Evolutionary conservation across 2,113 vertebrate genomes (phyloP).

Genomic region (Rhinolophus sinicus): DNA sequence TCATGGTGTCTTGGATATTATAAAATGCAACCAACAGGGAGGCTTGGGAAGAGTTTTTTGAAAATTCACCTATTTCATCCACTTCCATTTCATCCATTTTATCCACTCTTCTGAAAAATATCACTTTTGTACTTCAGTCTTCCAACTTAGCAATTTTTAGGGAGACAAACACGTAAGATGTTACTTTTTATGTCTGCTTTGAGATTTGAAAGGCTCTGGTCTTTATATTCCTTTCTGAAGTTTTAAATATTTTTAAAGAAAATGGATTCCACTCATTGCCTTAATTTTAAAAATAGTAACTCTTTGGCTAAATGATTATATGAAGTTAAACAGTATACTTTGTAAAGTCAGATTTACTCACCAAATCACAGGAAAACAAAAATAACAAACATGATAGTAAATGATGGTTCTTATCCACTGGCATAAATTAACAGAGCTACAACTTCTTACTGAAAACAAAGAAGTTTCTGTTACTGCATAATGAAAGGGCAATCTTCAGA

Average conservation of each 20-base stretch:
- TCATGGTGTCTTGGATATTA: slow-evolving; percentile 78
- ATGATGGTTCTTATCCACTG: neutral
- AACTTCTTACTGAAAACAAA: slow-evolving; percentile 15
- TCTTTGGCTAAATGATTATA: neutral
- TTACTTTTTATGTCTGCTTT: neutral
- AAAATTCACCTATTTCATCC: neutral
- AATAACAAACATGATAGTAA: neutral
- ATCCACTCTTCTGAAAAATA: slow-evolving; percentile 20
- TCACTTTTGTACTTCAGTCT: slow-evolving; percentile 37
- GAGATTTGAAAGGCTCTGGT: neutral
- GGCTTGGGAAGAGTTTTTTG: neutral
- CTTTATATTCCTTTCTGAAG: neutral
- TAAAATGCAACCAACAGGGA: slow-evolving; percentile 80
- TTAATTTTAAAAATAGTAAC: neutral
- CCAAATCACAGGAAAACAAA: neutral
- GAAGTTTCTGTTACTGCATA: neutral
- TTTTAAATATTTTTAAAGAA: neutral
- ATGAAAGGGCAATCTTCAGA: neutral
- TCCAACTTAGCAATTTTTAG: neutral
- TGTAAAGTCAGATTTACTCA: neutral
- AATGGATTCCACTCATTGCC: neutral
- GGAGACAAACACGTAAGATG: neutral
- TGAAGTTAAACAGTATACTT: neutral
- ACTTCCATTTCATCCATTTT: neutral
- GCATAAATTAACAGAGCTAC: neutral